Evolutionary conservation across 2,797 vertebrate species (phyloP).

Genomic region (Rhabdomys pumilio): DNA sequence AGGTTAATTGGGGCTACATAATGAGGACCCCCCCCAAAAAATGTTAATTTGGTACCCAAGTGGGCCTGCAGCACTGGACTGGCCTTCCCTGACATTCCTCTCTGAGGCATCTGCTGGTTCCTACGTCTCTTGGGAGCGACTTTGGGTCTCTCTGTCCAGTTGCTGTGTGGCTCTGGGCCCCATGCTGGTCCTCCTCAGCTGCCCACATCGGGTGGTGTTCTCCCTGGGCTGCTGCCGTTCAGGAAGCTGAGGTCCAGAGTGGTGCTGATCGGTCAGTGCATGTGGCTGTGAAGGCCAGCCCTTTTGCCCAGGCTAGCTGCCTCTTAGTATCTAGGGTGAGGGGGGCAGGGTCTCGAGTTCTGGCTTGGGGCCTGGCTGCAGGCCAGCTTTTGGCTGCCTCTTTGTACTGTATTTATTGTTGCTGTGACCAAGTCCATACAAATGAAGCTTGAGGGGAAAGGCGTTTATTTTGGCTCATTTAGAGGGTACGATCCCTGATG

Average conservation of each 20-base stretch:
- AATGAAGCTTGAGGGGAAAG: not conserved
- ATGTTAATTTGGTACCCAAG: not conserved
- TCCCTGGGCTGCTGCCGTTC: fast-evolving
- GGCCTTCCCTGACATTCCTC: not conserved
- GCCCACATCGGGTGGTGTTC: fast-evolving
- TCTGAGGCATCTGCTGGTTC: not conserved
- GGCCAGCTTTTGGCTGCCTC: fast-evolving
- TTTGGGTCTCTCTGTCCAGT: not conserved
- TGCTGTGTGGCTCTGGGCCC: not conserved
- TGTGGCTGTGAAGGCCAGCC: not conserved
- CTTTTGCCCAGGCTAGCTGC: fast-evolving
- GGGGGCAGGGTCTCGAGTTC: not conserved
- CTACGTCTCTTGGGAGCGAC: not conserved
- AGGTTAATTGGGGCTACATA: not conserved
- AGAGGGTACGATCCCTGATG: not conserved
- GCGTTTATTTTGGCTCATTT: not conserved
- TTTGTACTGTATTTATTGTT: not conserved
- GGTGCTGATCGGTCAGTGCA: fast-evolving
- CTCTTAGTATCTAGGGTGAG: not conserved
- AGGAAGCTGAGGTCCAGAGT: fast-evolving
- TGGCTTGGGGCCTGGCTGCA: not conserved
- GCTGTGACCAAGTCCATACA: not conserved
- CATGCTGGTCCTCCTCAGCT: not conserved
- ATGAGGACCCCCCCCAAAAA: not conserved
- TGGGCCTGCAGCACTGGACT: not conserved